These are phyloP conservation scores for Brachionus sp. DNA, from an alignment of 1,140 invertebrate genomes.

Conservation along the genomic window DNA sequence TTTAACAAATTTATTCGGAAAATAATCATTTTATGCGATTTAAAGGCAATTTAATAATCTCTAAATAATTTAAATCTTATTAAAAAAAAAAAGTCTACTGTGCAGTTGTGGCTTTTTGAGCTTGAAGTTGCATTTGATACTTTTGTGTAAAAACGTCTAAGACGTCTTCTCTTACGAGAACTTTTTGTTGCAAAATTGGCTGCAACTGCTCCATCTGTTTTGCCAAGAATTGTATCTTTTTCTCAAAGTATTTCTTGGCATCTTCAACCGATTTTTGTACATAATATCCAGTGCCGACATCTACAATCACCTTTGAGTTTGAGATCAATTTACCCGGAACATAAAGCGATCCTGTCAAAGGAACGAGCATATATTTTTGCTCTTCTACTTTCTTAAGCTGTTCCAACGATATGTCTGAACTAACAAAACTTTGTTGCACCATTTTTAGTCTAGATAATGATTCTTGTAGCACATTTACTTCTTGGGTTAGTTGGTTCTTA, in stretches of 20 bases:
- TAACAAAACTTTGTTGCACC: conserved; percentile 38
- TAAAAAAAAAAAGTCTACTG: conserved; percentile 11
- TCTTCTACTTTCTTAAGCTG: not conserved
- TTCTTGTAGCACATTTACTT: conserved; percentile 39
- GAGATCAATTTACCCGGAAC: conserved; percentile 79
- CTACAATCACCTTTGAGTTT: conserved; percentile 77
- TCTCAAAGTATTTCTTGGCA: conserved; percentile 84
- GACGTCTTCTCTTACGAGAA: conserved; percentile 20
- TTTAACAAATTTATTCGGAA: not conserved
- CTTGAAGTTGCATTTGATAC: conserved; percentile 35
- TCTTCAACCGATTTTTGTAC: conserved; percentile 77
- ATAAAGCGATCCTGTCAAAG: conserved; percentile 68
- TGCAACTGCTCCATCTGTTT: conserved; percentile 92
- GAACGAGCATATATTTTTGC: conserved; percentile 41
- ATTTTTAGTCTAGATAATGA: conserved; percentile 21
- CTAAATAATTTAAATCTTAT: conserved; percentile 9
- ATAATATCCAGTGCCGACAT: conserved; percentile 91
- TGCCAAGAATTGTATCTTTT: conserved; percentile 81
- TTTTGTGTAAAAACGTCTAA: conserved; percentile 43
- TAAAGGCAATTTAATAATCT: not conserved
- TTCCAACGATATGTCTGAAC: not conserved
- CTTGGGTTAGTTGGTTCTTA: conserved; percentile 16
- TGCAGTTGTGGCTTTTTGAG: conserved; percentile 23
- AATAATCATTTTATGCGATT: not conserved
- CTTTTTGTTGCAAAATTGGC: conserved; percentile 74